Conservation (phyloP, 2,888 invertebrate species). For the Chesias legatella region DNA sequence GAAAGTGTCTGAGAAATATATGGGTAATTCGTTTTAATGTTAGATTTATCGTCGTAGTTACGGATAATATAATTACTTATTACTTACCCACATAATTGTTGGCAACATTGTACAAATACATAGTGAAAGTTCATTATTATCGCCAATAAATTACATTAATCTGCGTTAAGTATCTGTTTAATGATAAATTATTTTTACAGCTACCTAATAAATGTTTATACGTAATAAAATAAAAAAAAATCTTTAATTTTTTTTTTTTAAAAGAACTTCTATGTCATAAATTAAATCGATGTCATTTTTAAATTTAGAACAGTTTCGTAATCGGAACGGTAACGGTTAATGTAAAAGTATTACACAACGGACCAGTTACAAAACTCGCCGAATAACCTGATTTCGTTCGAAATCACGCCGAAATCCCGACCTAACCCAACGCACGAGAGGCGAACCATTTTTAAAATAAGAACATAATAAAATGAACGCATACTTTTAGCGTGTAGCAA, state of each 20-base stretch:
- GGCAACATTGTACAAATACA: constrained; percentile 3
- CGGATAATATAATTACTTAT: background rate
- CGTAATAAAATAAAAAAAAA: too few relatives aligned
- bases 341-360: constrained; percentile 36
- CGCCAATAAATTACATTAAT: constrained; percentile 16
- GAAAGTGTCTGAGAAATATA: too few relatives aligned
- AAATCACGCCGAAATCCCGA: constrained; percentile 45
- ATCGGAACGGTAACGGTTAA: constrained; percentile 45
- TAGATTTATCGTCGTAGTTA: too few relatives aligned
- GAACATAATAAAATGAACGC: constrained; percentile 79
- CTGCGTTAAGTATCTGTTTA: constrained; percentile 12
- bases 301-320: constrained; percentile 25
- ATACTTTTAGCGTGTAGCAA: constrained; percentile 79
- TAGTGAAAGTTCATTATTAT: constrained; percentile 5
- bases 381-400: constrained; percentile 25
- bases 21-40: too few relatives aligned
- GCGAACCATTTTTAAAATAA: constrained; percentile 77
- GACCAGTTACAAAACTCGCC: constrained; percentile 36
- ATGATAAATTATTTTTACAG: too few relatives aligned
- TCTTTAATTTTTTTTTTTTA: too few relatives aligned
- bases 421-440: constrained; percentile 74
- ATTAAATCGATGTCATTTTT: too few relatives aligned
- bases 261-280: too few relatives aligned
- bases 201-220: too few relatives aligned
- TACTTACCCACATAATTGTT: background rate